Conservation (phyloP, 2,888 invertebrate genomes). For the Tetragnatha montana region DNA sequence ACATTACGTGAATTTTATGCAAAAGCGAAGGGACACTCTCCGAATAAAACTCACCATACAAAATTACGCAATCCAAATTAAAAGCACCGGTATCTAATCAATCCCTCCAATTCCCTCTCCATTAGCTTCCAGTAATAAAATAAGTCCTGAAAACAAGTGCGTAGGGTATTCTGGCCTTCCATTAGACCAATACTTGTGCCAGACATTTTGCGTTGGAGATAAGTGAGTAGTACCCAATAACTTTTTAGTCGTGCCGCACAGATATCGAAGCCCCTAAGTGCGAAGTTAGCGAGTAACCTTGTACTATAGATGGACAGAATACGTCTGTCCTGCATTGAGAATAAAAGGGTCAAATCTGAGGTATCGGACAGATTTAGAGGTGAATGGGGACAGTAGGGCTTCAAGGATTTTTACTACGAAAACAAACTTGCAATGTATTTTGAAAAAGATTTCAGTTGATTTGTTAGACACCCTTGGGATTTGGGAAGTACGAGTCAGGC, state of each 20-base stretch:
- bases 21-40: background rate
- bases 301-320: background rate
- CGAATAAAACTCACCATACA: background rate
- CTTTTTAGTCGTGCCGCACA: background rate
- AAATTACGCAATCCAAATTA: slow-evolving; percentile 1
- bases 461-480: too few relatives aligned
- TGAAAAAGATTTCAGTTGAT: too few relatives aligned
- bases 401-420: too few relatives aligned
- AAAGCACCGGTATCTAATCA: background rate
- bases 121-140: slow-evolving; percentile 37
- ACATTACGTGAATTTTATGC: background rate
- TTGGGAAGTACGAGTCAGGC: too few relatives aligned
- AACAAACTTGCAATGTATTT: too few relatives aligned
- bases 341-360: too few relatives aligned
- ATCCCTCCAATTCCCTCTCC: slow-evolving; percentile 4
- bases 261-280: background rate
- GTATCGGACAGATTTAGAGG: too few relatives aligned
- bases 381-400: too few relatives aligned
- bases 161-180: slow-evolving; percentile 1
- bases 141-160: slow-evolving; percentile 25
- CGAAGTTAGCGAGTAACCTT: background rate
- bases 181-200: slow-evolving; percentile 21
- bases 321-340: too few relatives aligned
- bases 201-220: slow-evolving; percentile 7
- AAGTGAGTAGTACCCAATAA: slow-evolving; percentile 40